Base-by-base conservation (phyloP, 2,113 vertebrate species). In the Marcusenius ussheri region DNA sequence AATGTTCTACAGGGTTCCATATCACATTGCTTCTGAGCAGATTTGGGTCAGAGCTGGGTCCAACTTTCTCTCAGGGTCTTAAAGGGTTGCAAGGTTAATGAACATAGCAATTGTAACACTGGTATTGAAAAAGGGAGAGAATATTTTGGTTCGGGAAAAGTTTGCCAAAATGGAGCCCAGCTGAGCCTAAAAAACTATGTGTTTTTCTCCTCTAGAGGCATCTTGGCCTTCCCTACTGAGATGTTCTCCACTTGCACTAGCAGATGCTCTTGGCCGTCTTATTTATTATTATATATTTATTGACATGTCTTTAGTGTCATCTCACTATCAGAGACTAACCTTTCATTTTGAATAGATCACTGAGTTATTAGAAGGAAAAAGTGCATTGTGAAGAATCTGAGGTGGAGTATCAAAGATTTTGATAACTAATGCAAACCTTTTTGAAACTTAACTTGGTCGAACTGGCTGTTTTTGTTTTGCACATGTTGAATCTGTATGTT, bases 171-270 rank as follows among this genome's bases (percentile, higher is more conserved):
- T 87, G 86, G 88, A 91, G 89, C 74, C 90, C 50, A 83, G 89
- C 50, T 83, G 35, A 83, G 49, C 74, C 49, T 58, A 42, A 27
- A 39, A 58, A 39, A 39, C 42, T 85, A 15, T 88, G 47, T 49
- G 49, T 88, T 49, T 21, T 31, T 74, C 83, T 45, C 53, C 86
- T 88, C 2, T 39, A 35, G 80, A 90, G 91, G 86, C 87, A 91
- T 88, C 1, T 47, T 27, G 62, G 90, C 89, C 90, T 91, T 87
- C 89, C 92, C 90, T 92, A 91, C 91, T 92, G 74, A 90, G 85
- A 92, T 47, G 89, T 93, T 92, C 91, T 88, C 91, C 91, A 91
- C 46, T 92, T 93, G 93, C 92, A 92, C 92, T 92, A 93, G 53
- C 91, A 92, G 80, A 90, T 91, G 91, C 89, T 92, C 50, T 87